These are phyloP conservation scores for Chironex yamaguchii DNA, from an alignment of 30 jellyfish, hydroid and myxozoan species.

Conservation along the genomic window DNA sequence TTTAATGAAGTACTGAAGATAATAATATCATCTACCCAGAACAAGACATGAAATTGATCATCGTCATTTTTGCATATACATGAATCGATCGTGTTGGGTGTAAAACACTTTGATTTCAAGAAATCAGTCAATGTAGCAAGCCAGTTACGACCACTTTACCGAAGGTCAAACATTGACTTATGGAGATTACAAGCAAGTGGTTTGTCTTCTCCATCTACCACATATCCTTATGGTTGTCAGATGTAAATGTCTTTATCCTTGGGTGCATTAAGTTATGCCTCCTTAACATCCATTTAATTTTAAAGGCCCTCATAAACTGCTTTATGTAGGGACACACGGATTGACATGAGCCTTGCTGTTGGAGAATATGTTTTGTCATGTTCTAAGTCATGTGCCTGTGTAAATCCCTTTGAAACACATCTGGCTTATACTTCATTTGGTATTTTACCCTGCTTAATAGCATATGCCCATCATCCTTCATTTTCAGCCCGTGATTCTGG, in stretches of 20 bases:
- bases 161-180: slow-evolving; percentile 72
- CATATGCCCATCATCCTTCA: slow-evolving; percentile 47
- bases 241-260: slow-evolving; percentile 38
- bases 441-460: slow-evolving; percentile 27
- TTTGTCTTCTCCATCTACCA: not conserved
- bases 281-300: slow-evolving; percentile 52
- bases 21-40: slow-evolving; percentile 66
- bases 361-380: slow-evolving; percentile 61
- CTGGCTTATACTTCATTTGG: slow-evolving; percentile 10
- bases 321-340: slow-evolving; percentile 42
- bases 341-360: slow-evolving; percentile 74
- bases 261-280: slow-evolving; percentile 76
- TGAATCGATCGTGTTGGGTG: slow-evolving; percentile 71
- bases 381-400: slow-evolving; percentile 41
- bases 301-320: slow-evolving; percentile 15
- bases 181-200: slow-evolving; percentile 64
- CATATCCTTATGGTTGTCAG: slow-evolving; percentile 64
- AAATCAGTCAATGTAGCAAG: not conserved
- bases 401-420: slow-evolving; percentile 50
- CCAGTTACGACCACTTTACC: slow-evolving; percentile 87
- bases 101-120: slow-evolving; percentile 6
- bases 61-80: slow-evolving; percentile 9
- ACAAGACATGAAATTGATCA: not conserved
- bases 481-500: too few species aligned
- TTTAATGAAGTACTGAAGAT: not conserved